Evolutionary conservation across 2,888 invertebrate genomes (phyloP), one percentile per base, ranked within the genome.

Genomic region (Fissipunctia ypsillon): DNA sequence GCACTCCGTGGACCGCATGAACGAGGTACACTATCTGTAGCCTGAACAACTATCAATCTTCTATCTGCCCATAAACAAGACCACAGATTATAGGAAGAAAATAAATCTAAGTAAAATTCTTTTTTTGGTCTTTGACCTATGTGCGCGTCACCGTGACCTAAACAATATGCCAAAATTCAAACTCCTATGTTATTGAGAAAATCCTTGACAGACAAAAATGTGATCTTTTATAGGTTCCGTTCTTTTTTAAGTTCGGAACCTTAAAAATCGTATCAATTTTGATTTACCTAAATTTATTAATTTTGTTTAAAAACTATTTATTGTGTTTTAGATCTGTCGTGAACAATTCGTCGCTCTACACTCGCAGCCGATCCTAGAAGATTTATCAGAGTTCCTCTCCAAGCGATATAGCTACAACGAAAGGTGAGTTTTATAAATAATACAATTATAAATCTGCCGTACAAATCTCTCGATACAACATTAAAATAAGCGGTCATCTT

Each of bases 271-370:
- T 7, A 38, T 41, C 12, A 41, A 41, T 41, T 45, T 45, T 7
- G 3, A 12, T 57, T 57, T 57, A 22, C 22, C 3, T 35, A 22
- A 54, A n/a, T n/a, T n/a, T n/a, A n/a, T n/a, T n/a, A n/a, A n/a
- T n/a, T n/a, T n/a, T n/a, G n/a, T n/a, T n/a, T n/a, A n/a, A n/a
- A n/a, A n/a, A n/a, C n/a, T n/a, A n/a, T n/a, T n/a, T n/a, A 38
- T 38, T 38, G 9, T 38, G 9, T 9, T 38, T 31, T 93, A 98
- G 98, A 98, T 99, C 80, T 99, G 99, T 89, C 97, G 99, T n/a
- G 98, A 99, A 91, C 99, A 99, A 93, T 99, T 99, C 95, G 98
- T 99, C n/a, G 97, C 98, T 0, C 96, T 99, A 16, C 99, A 99
- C 94, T 98, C 98, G 43, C 97, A 99, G 91, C 99, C 99, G 0